A percentile compares a stretch with the other conserved stretches of the same genome.
Evolutionary conservation across 2,888 invertebrate genomes (phyloP).

Genomic region (Ornithoptera priamus): DNA sequence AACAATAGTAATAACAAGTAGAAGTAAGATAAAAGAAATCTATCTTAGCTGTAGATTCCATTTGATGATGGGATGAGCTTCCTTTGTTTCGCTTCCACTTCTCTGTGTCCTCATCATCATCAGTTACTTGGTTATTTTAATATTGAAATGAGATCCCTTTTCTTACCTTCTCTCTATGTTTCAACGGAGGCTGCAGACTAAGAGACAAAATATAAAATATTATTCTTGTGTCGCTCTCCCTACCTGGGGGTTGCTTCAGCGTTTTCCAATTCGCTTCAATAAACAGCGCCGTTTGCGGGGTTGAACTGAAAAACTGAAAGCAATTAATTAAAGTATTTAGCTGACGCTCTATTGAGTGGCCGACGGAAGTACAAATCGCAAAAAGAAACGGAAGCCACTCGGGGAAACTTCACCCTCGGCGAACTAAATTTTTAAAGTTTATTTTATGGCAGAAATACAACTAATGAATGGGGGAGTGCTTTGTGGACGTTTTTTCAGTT

Average conservation of each 20-base stretch:
- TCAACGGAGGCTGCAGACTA: no score
- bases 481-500: slow-evolving; percentile 12
- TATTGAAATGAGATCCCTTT: no score
- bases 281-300: neutral
- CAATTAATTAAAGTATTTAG: slow-evolving; percentile 28
- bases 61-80: no score
- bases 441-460: slow-evolving; percentile 27
- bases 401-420: slow-evolving; percentile 12
- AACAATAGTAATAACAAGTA: no score
- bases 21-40: no score
- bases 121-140: no score
- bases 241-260: neutral
- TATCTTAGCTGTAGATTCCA: no score
- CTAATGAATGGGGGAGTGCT: slow-evolving; percentile 13
- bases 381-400: slow-evolving; percentile 20
- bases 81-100: no score
- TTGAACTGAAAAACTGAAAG: slow-evolving; percentile 20
- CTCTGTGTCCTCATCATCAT: no score
- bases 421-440: slow-evolving; percentile 14
- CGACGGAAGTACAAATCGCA: slow-evolving; percentile 19
- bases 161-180: no score
- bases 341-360: slow-evolving; percentile 25
- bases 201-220: neutral
- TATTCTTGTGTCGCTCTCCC: neutral
- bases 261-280: slow-evolving; percentile 10